Base-by-base conservation (phyloP, 2,113 vertebrate genomes). In the Antechinus flavipes region DNA sequence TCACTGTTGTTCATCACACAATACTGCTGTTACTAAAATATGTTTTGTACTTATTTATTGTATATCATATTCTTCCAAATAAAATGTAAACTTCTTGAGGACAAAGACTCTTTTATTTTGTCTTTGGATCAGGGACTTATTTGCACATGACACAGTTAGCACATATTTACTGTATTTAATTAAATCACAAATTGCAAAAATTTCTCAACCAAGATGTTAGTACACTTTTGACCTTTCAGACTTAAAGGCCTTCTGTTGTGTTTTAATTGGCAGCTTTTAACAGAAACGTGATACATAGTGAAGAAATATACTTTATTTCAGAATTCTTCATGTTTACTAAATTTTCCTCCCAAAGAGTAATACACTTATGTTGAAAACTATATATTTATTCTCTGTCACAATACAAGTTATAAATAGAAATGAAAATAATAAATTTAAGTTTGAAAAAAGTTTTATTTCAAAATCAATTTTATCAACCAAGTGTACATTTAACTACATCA, bases 241-340 rank as follows among this genome's bases (percentile, higher is more conserved):
- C 10, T 30, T 61, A 30, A 61, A 61, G 27, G 27, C 58, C 30
- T 35, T 68, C 61, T 68, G 61, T 3, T n/a, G 2, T 30, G 58
- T 68, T 16, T 68, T 68, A n/a, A 11, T 4, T 14, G 14, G 22
- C 9, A 24, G 1, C 0, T 68, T 35, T 52, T 52, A 52, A 52
- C 50, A 52, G 8, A 52, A 9, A 52, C 9, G 16, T 1, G 2
- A 68, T 26, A 0, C 0, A 8, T 0, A 9, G 24, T 9, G 2
- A 49, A 50, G 89, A 91, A 50, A 90, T 0, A 1, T 46, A 0
- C 0, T 16, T 76, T 76, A 76, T 19, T 76, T 76, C 14, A 76
- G 4, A 76, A 14, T n/a, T 6, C 61, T 76, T 76, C 35, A n/a
- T 76, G n/a, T 76, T 76, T 76, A 76, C 35, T 1, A 76, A 76